Base-by-base conservation (phyloP, 2,888 invertebrate genomes). In the Saturnia pavonia region DNA sequence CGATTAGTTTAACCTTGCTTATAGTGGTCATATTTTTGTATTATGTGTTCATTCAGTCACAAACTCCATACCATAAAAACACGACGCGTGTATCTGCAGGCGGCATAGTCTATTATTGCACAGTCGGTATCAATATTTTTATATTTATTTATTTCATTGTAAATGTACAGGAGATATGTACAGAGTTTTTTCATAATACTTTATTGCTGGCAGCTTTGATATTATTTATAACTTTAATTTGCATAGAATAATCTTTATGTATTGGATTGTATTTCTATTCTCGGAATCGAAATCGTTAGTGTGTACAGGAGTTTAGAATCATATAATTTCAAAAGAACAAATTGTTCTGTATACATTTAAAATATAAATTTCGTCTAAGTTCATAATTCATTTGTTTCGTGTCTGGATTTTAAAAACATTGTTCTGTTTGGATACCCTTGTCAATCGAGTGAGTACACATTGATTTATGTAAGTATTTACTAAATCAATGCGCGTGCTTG, bases 1-100 rank as follows among this genome's bases (percentile, higher is more conserved):
- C 25, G 27, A 70, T 65, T 54, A 67, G 70, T 70, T 51, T 67
- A 70, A 54, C 70, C 70, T 70, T 67, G 70, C 34, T 51, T 40
- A 51, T 6, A 43, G 66, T 70, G 22, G 70, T 66, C 27, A 57
- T 66, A 42, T 65, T 67, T 27, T 54, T 45, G 54, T 42, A 48
- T 70, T 51, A 60, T 60, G 27, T 25, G 27, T 25, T 19, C 22
- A 67, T 43, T 68, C 68, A 72, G 68, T 65, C 54, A 40, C 60
- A 57, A 68, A 34, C 66, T 45, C 70, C 25, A 70, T 70, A 54
- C 65, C 60, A 70, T 60, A 48, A 70, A 27, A 72, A 72, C 68
- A 71, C 48, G 65, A 67, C 70, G 70, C 25, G 70, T 40, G 40
- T n/a, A 40, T 40, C 65, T 16, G 19, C 34, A 57, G 42, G 14